These are phyloP conservation scores for Saturnia japonica DNA, from an alignment of 2,888 invertebrate genomes.

Conservation along the genomic window DNA sequence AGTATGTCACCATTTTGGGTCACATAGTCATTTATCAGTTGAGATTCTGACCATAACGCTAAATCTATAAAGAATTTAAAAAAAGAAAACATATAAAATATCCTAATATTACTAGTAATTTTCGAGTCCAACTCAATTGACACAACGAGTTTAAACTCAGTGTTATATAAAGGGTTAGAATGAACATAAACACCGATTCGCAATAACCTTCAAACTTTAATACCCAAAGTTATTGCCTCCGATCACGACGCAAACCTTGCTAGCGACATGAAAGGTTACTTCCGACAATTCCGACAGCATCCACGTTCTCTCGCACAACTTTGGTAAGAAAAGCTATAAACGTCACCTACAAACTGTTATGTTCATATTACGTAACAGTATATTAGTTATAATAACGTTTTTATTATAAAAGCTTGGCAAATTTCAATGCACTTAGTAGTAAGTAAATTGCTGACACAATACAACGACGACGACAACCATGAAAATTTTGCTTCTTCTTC, in stretches of 20 bases:
- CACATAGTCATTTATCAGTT: too few relatives aligned
- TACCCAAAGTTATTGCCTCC: neutral
- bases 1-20: too few relatives aligned
- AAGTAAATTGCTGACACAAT: neutral
- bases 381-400: neutral
- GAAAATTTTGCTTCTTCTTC: neutral
- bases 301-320: neutral
- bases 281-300: neutral
- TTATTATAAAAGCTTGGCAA: neutral
- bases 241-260: neutral
- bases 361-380: neutral
- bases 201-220: slow-evolving; percentile 2
- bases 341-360: neutral
- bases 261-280: neutral
- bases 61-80: too few relatives aligned
- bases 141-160: neutral
- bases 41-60: too few relatives aligned
- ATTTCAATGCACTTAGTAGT: neutral
- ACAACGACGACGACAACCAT: neutral
- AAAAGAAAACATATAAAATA: too few relatives aligned
- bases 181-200: neutral
- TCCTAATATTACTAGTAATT: too few relatives aligned
- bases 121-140: neutral
- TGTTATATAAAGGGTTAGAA: neutral
- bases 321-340: neutral